These are phyloP conservation scores for Dendrolimus kikuchii DNA, from an alignment of 1,140 invertebrate species.

Conservation along the genomic window DNA sequence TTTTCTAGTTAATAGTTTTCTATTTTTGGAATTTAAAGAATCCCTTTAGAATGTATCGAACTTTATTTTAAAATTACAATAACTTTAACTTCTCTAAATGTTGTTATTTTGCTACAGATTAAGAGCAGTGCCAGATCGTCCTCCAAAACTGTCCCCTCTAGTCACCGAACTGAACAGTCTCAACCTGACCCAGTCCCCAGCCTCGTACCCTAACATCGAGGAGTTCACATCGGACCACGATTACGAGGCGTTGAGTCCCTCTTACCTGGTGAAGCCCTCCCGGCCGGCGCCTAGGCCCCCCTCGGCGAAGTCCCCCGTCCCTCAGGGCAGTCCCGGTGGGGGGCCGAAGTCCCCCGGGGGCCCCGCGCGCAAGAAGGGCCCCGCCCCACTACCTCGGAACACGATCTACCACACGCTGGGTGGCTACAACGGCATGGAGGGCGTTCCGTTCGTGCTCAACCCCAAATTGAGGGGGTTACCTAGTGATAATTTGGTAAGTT, in stretches of 20 bases:
- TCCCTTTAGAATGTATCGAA: too few species aligned
- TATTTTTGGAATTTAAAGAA: too few species aligned
- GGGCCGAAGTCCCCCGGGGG: conserved; percentile 11
- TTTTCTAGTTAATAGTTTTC: too few species aligned
- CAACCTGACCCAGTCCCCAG: conserved; percentile 45
- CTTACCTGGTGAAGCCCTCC: conserved; percentile 53
- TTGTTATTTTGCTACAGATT: conserved; percentile 24
- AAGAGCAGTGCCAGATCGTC: conserved; percentile 51
- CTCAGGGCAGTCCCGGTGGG: conserved; percentile 13
- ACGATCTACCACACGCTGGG: conserved; percentile 52
- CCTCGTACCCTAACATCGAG: conserved; percentile 40
- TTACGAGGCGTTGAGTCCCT: conserved; percentile 58
- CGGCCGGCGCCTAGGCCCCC: conserved; percentile 50
- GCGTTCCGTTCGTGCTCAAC: conserved; percentile 66
- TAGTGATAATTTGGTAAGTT: conserved; percentile 41
- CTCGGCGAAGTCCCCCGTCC: conserved; percentile 11
- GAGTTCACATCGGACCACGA: conserved; percentile 53
- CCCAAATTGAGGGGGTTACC: conserved; percentile 63
- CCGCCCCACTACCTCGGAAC: conserved; percentile 41
- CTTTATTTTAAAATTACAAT: too few species aligned
- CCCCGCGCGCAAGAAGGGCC: conserved; percentile 35
- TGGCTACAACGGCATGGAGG: conserved; percentile 54
- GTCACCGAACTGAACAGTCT: conserved; percentile 57
- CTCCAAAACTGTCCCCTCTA: conserved; percentile 58
- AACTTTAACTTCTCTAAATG: background rate